These are phyloP conservation scores for Sarcoramphus papa DNA, from an alignment of 2,797 vertebrate genomes.

Conservation along the genomic window DNA sequence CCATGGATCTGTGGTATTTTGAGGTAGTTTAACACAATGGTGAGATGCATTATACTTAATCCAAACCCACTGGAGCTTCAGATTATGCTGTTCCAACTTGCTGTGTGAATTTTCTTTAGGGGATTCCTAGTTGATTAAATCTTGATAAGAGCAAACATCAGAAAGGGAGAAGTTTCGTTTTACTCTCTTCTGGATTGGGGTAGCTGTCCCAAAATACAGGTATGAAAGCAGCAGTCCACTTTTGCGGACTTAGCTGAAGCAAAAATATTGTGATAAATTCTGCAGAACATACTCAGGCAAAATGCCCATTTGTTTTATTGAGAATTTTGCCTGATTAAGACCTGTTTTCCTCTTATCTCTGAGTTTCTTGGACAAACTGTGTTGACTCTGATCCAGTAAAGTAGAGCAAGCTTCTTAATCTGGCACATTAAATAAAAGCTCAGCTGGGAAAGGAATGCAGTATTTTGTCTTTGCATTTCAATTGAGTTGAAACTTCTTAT, in stretches of 20 bases:
- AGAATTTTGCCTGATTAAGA: conserved; percentile 11
- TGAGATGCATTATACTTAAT: conserved; percentile 43
- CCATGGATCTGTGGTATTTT: not conserved
- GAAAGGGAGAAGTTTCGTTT: not conserved
- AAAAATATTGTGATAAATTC: not conserved
- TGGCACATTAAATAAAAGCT: conserved; percentile 45
- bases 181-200: not conserved
- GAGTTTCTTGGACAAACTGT: conserved; percentile 13
- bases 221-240: not conserved
- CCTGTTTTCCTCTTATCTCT: conserved; percentile 6
- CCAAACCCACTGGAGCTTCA: conserved; percentile 20
- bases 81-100: conserved; percentile 42
- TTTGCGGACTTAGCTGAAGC: not conserved
- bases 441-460: conserved; percentile 22
- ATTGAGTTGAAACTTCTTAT: conserved; percentile 22
- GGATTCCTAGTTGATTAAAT: not conserved
- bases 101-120: conserved; percentile 4
- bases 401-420: conserved; percentile 42
- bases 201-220: not conserved
- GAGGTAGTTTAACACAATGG: not conserved
- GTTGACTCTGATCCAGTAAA: conserved; percentile 39
- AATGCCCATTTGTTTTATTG: not conserved
- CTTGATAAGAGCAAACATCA: not conserved
- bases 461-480: conserved; percentile 52
- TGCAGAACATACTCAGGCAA: not conserved